Base-by-base conservation (phyloP, 1,140 invertebrate species). In the Agrilus planipennis region DNA sequence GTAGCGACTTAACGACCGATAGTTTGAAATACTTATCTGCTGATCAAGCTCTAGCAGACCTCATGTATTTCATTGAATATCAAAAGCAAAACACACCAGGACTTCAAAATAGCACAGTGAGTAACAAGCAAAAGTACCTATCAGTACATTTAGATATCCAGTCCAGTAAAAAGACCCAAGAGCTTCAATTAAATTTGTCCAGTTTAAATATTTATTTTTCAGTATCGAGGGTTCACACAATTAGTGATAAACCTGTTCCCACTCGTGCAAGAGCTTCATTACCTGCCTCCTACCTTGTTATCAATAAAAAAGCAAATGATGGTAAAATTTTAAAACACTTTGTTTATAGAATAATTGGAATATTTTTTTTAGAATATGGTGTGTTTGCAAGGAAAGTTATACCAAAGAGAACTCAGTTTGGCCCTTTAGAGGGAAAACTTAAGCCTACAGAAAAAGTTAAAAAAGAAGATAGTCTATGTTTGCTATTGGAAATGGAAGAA, bases 331-430 rank as follows among this genome's bases (percentile, higher is more conserved):
- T 16, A 5, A 10, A 7, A 5, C 10, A 14, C 11, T 23, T 17
- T 28, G 5, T 28, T 23, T 34, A 34, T 34, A 34, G 10, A 7
- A 15, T 6, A 34, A 35, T 10, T 19, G n/a, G n/a, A n/a, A n/a
- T n/a, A n/a, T n/a, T 21, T 35, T 21, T 11, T 21, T 12, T 52
- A 66, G 75, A 71, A 29, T 70, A 70, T 50, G 80, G 78, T 4
- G 76, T 87, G 22, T 84, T 83, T 68, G 78, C 81, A 1, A 79
- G 77, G 51, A 72, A 76, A 57, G 60, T 63, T 16, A 81, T 88
- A 42, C 72, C 76, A 16, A 76, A 72, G 45, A 61, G 72, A 34
- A 81, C 79, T 0, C 77, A 82, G 53, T 88, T 88, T 69, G 83
- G 84, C 9, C 83, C 84, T 2, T 70, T 85, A 44, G 77, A 84